These are phyloP conservation scores for Proisotoma minuta DNA, from an alignment of 2,888 invertebrate genomes.

Conservation along the genomic window DNA sequence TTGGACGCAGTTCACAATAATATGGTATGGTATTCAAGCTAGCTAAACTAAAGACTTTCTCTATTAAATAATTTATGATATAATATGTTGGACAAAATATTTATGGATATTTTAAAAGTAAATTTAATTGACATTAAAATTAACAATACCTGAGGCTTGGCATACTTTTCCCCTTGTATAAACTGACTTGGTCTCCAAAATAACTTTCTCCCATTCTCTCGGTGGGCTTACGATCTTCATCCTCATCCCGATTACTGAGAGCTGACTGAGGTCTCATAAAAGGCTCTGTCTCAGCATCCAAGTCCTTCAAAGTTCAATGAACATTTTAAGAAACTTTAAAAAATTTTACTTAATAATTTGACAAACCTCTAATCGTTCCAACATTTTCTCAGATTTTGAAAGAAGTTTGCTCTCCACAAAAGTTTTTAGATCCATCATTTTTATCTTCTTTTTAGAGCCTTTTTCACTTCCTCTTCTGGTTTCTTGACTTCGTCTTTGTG, in stretches of 20 bases:
- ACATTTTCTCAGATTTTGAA: slow-evolving; percentile 83
- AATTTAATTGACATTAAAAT: slow-evolving; percentile 1
- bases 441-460: slow-evolving; percentile 71
- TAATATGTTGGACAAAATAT: too few species aligned
- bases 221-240: slow-evolving; percentile 44
- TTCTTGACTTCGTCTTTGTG: slow-evolving; percentile 34
- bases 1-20: neutral
- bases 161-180: slow-evolving; percentile 94
- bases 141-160: slow-evolving; percentile 76
- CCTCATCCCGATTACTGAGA: slow-evolving; percentile 51
- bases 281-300: slow-evolving; percentile 54
- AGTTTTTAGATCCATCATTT: slow-evolving; percentile 84
- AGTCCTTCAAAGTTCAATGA: slow-evolving; percentile 12
- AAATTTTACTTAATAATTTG: neutral
- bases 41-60: too few species aligned
- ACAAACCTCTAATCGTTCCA: slow-evolving; percentile 70
- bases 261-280: slow-evolving; percentile 67
- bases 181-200: slow-evolving; percentile 58
- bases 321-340: neutral
- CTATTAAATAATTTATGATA: too few species aligned
- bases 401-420: slow-evolving; percentile 87
- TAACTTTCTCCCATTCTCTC: slow-evolving; percentile 52
- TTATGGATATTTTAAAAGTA: too few species aligned
- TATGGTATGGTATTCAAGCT: neutral
- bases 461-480: slow-evolving; percentile 71